Percentiles rank a stretch among this genome's conserved stretches.
Conservation (phyloP, 1,140 invertebrate genomes). For the Diprion similis region DNA sequence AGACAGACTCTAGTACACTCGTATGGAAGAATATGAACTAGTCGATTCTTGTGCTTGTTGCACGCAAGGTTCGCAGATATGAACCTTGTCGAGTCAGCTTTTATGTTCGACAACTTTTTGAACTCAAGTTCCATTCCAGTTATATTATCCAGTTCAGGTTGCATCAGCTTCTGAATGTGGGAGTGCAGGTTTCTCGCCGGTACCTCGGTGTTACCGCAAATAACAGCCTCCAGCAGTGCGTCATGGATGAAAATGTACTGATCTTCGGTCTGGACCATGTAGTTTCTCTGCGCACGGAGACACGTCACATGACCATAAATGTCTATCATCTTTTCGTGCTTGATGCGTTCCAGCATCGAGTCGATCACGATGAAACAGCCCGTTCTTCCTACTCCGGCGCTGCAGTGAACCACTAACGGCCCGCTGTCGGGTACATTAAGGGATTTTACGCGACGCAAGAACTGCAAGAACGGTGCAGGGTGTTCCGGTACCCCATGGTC, state of each 20-base stretch:
- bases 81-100: slow-evolving; percentile 92
- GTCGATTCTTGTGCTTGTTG: slow-evolving; percentile 98
- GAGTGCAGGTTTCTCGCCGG: slow-evolving; percentile 90
- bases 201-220: slow-evolving; percentile 94
- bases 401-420: slow-evolving; percentile 97
- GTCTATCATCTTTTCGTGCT: slow-evolving; percentile 96
- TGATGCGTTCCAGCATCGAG: slow-evolving; percentile 93
- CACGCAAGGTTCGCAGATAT: slow-evolving; percentile 94
- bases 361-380: slow-evolving; percentile 99
- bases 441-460: slow-evolving; percentile 89
- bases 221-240: slow-evolving; percentile 92
- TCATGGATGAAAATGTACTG: slow-evolving; percentile 99
- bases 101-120: slow-evolving; percentile 95
- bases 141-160: slow-evolving; percentile 81
- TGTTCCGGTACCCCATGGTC: slow-evolving; percentile 99
- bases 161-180: slow-evolving; percentile 93
- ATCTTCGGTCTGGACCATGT: slow-evolving; percentile 98
- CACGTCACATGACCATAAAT: slow-evolving; percentile 99
- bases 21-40: slow-evolving; percentile 97
- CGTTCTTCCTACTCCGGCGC: slow-evolving; percentile 96
- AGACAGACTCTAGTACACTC: slow-evolving; percentile 95
- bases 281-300: slow-evolving; percentile 94
- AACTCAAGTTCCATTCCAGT: slow-evolving; percentile 99
- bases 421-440: slow-evolving; percentile 90
- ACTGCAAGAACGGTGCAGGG: slow-evolving; percentile 97